Percentiles rank a stretch among this genome's conserved stretches.
These are phyloP conservation scores for Panopea generosa DNA, from an alignment of 2,888 invertebrate genomes.

Conservation along the genomic window DNA sequence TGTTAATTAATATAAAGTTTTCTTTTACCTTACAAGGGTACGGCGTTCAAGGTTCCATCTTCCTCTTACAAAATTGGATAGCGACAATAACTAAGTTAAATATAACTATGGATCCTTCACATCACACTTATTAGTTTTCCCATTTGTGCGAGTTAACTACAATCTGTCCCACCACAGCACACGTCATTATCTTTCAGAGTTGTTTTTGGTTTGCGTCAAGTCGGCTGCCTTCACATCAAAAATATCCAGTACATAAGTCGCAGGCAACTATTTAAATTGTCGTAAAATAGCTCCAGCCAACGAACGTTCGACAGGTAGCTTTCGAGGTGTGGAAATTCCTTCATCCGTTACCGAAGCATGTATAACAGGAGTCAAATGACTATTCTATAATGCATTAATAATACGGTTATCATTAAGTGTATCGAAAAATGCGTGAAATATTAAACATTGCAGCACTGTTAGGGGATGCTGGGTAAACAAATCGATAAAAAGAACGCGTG, in stretches of 20 bases:
- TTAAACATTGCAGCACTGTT: constrained; percentile 57
- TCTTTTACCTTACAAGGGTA: too few relatives aligned
- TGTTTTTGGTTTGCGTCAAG: too few relatives aligned
- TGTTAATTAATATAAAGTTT: too few relatives aligned
- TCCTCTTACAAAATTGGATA: too few relatives aligned
- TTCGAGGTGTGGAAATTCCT: constrained; percentile 36
- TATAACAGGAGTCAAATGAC: constrained; percentile 37
- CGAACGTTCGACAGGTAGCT: constrained; percentile 51
- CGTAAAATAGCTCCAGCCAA: constrained; percentile 26
- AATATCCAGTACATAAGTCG: not conserved
- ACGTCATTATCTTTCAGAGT: too few relatives aligned
- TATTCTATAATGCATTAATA: constrained; percentile 61
- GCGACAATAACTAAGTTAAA: too few relatives aligned
- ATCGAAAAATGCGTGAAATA: constrained; percentile 68
- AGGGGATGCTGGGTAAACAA: constrained; percentile 30
- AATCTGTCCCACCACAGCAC: too few relatives aligned
- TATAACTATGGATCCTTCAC: too few relatives aligned
- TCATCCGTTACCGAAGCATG: constrained; percentile 31
- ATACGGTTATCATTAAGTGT: constrained; percentile 58
- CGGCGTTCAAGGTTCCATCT: too few relatives aligned
- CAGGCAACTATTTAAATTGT: not conserved
- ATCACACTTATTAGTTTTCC: too few relatives aligned
- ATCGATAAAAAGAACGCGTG: constrained; percentile 33
- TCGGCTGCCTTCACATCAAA: too few relatives aligned
- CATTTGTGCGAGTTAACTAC: too few relatives aligned